A percentile compares a stretch with the other conserved stretches of the same genome.
Evolutionary conservation across 1,140 invertebrate species (phyloP).

Genomic region (Pseudomyrmex sp.): DNA sequence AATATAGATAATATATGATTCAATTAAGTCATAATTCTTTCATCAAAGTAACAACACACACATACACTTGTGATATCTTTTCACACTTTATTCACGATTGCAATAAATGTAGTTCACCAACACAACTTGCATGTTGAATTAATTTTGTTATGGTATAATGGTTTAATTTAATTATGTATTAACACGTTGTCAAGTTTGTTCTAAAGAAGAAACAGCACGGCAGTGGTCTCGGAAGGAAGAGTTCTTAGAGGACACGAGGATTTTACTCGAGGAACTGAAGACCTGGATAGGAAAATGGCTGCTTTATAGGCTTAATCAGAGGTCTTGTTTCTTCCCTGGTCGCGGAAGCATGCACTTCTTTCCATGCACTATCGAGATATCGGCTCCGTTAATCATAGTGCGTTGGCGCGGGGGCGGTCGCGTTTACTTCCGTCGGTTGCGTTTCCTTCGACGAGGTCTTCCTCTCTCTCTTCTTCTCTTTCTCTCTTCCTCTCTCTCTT

Average conservation of each 20-base stretch:
- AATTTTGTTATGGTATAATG: not conserved
- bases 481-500: conserved; percentile 36
- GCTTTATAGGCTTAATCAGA: conserved; percentile 66
- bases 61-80: not conserved
- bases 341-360: conserved; percentile 75
- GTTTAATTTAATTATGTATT: not conserved
- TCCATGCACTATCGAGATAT: conserved; percentile 74
- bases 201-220: not conserved
- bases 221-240: not conserved
- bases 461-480: conserved; percentile 32
- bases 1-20: not conserved
- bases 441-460: conserved; percentile 41
- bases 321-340: conserved; percentile 62
- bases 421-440: conserved; percentile 70
- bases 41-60: not conserved
- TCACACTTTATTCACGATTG: conserved; percentile 9
- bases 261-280: conserved; percentile 61
- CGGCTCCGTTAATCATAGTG: conserved; percentile 67
- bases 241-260: conserved; percentile 19
- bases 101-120: not conserved
- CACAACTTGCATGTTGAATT: not conserved
- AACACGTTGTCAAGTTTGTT: not conserved
- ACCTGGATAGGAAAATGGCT: conserved; percentile 34
- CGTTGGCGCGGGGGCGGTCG: conserved; percentile 8
- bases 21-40: conserved; percentile 10